Evolutionary conservation across 2,113 vertebrate genomes (phyloP).

Genomic region (Poeciliopsis retropinna): DNA sequence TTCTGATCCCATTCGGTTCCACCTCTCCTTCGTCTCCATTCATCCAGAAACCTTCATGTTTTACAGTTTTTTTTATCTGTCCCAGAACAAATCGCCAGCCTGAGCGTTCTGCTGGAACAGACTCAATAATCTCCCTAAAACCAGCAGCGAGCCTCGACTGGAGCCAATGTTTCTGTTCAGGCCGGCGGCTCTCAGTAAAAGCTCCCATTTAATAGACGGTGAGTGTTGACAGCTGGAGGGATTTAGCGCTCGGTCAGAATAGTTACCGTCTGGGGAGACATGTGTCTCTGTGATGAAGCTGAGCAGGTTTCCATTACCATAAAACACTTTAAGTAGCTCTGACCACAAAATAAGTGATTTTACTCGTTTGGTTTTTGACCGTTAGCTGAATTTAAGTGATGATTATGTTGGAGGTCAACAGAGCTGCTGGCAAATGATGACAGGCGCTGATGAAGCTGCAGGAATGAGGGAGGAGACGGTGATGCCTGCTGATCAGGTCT

Average conservation of each 20-base stretch:
- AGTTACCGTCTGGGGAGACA: constrained; percentile 25
- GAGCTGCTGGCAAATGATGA: background rate
- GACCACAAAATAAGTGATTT: constrained; percentile 24
- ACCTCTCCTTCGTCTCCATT: no score
- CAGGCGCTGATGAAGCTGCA: background rate
- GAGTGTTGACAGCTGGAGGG: constrained; percentile 43
- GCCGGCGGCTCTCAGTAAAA: constrained; percentile 9
- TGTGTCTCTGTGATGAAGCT: constrained; percentile 35
- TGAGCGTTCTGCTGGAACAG: constrained; percentile 2
- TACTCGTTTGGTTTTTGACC: background rate
- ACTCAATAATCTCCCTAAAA: constrained; percentile 27
- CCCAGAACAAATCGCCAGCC: background rate
- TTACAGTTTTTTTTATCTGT: background rate
- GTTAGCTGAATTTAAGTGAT: constrained; percentile 1
- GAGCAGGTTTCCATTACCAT: constrained; percentile 16
- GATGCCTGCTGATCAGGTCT: background rate
- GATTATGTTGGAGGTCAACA: background rate
- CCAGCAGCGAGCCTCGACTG: constrained; percentile 19
- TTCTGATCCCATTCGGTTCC: no score
- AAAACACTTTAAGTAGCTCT: constrained; percentile 5
- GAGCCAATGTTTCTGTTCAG: constrained; percentile 31
- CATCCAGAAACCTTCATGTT: background rate
- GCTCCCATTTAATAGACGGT: constrained; percentile 12
- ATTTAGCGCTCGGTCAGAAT: constrained; percentile 14
- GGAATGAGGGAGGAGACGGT: background rate